Conservation (phyloP, 2,113 vertebrate species). For the Ptilorrhoa leucosticta region DNA sequence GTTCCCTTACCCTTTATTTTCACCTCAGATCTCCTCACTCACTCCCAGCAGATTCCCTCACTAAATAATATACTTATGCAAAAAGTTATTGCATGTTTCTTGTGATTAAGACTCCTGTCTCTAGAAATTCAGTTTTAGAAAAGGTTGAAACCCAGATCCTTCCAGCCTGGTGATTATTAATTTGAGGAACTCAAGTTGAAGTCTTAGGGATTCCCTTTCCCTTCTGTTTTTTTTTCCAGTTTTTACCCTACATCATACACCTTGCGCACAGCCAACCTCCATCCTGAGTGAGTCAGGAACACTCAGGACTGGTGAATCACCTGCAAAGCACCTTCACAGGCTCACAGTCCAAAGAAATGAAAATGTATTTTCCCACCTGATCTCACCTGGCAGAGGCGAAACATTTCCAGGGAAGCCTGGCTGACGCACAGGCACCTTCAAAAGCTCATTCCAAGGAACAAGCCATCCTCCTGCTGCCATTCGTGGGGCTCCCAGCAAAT, state of each 20-base stretch:
- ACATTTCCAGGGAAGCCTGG: not conserved
- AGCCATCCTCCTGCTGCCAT: not conserved
- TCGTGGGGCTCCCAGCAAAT: fast-evolving
- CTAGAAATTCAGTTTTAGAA: not conserved
- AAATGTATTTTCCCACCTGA: not conserved
- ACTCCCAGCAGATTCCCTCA: not conserved
- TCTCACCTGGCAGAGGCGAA: not conserved
- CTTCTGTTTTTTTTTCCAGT: not conserved
- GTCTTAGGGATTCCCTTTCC: not conserved
- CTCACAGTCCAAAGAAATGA: not conserved
- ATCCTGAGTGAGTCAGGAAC: not conserved
- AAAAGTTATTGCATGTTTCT: not conserved
- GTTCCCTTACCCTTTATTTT: not conserved
- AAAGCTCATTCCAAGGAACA: not conserved
- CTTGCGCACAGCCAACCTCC: not conserved
- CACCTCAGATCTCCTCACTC: not conserved
- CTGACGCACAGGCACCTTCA: not conserved
- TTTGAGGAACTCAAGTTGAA: not conserved
- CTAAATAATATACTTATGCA: not conserved
- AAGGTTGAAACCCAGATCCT: not conserved
- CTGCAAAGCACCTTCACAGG: not conserved
- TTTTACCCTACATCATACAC: not conserved
- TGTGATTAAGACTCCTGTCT: not conserved
- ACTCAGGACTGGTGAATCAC: not conserved
- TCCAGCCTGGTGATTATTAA: not conserved